These are phyloP conservation scores for Aphodius sticticus DNA, from an alignment of 2,888 invertebrate genomes.

Conservation along the genomic window DNA sequence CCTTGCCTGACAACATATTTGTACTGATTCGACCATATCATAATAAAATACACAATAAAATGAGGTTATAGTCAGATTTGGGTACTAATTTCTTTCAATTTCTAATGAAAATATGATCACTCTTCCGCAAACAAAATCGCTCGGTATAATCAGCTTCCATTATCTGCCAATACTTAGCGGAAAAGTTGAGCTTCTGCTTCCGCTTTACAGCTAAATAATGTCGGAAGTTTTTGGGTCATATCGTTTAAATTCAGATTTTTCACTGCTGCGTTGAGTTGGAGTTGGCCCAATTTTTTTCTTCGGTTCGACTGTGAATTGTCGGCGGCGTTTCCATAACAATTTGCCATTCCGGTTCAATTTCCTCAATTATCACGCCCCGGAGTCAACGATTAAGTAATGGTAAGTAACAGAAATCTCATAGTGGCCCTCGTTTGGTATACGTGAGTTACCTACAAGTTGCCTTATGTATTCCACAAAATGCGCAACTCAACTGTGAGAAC, in stretches of 20 bases:
- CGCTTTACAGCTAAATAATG: neutral
- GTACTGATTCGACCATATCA: neutral
- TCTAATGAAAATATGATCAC: neutral
- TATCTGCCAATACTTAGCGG: neutral
- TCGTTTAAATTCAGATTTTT: neutral
- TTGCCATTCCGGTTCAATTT: neutral
- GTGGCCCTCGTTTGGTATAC: neutral
- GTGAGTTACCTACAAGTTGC: neutral
- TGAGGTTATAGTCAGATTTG: neutral
- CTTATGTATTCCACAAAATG: neutral
- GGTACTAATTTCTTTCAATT: neutral
- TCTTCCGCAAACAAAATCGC: neutral
- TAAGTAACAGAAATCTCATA: neutral
- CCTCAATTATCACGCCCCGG: neutral
- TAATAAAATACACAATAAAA: neutral
- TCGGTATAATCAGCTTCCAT: neutral
- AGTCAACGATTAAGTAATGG: neutral
- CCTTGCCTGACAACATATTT: too few relatives aligned
- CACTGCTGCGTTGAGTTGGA: neutral
- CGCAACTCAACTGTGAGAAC: constrained; percentile 4
- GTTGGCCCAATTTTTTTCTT: neutral
- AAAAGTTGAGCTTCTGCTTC: neutral
- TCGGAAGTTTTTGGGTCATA: neutral
- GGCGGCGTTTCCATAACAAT: neutral
- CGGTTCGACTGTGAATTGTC: neutral